Conservation (phyloP, 2,113 vertebrate species). For the Gracilinanus agilis region DNA sequence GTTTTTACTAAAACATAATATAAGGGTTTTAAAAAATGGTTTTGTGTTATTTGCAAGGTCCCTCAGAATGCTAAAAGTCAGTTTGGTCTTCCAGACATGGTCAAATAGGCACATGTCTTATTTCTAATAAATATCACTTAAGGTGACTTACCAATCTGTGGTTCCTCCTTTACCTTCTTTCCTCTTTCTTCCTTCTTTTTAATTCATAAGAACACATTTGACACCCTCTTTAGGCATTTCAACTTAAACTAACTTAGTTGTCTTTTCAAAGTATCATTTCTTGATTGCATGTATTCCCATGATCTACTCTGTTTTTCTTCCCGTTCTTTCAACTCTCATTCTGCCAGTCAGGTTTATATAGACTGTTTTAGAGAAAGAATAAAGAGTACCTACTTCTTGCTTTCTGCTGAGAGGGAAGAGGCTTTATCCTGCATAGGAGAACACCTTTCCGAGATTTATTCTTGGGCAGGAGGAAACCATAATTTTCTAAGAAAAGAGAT, state of each 20-base stretch:
- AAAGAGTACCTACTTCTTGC: background rate
- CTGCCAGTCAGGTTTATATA: background rate
- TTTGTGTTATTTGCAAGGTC: background rate
- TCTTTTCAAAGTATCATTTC: slow-evolving; percentile 46
- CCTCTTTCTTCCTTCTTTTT: slow-evolving; percentile 31
- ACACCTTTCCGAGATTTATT: background rate
- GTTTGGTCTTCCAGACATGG: slow-evolving; percentile 34
- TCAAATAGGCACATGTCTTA: background rate
- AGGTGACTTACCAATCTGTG: slow-evolving; percentile 22
- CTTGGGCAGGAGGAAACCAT: background rate
- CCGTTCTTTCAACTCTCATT: slow-evolving; percentile 12
- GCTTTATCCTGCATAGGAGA: background rate
- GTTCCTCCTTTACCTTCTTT: background rate
- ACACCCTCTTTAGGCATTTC: slow-evolving; percentile 31
- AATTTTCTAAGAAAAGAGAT: background rate
- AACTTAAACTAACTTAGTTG: slow-evolving; percentile 32
- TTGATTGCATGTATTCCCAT: background rate
- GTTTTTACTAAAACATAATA: too few relatives aligned
- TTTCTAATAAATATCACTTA: slow-evolving; percentile 53
- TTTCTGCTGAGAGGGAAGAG: background rate
- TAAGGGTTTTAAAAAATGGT: too few relatives aligned
- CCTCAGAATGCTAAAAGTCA: slow-evolving; percentile 17
- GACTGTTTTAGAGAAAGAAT: background rate
- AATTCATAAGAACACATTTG: background rate
- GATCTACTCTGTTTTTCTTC: slow-evolving; percentile 1